Base-by-base conservation (phyloP, 2,888 invertebrate genomes). In the Tyria jacobaeae region DNA sequence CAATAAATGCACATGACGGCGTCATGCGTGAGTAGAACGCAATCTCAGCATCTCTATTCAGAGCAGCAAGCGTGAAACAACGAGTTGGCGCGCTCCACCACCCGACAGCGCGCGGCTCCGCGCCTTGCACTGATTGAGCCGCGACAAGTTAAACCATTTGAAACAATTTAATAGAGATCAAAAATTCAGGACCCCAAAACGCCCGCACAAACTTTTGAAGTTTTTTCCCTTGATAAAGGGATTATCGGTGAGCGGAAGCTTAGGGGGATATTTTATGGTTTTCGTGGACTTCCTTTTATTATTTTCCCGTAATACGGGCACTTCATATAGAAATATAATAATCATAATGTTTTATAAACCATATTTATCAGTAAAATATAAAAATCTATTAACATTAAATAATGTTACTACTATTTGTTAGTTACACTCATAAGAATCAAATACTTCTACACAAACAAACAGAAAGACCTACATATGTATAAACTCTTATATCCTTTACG, bases 111-210 rank as follows among this genome's bases (percentile, higher is more conserved):
- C 81, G 83, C 76, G 61, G 25, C 49, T 70, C 52, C 57, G 35
- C 47, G 57, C 57, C 53, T 25, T 35, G 85, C 90, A 86, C 91
- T 93, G 93, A 93, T 94, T 93, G 93, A 92, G 91, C 91, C 90
- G 94, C 94, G 94, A 93, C 94, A 94, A 94, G 94, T 94, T 94
- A 93, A 94, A 94, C 94, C 88, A 94, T 94, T 94, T 94, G 94
- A 94, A 94, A 94, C 94, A 94, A 94, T 94, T 94, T 94, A 94
- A 94, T 94, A 94, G 92, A 94, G 94, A 94, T 94, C 94, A 94
- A 94, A 93, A 93, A 94, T 92, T 91, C 87, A 84, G 85, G 78
- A 84, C 90, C 92, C 91, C 87, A 88, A 86, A 76, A 77, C 85
- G 85, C 91, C 90, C 91, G 90, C 90, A 92, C 93, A 91, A 94